Base-by-base conservation (phyloP, 1,140 invertebrate genomes). In the Ips typographus region DNA sequence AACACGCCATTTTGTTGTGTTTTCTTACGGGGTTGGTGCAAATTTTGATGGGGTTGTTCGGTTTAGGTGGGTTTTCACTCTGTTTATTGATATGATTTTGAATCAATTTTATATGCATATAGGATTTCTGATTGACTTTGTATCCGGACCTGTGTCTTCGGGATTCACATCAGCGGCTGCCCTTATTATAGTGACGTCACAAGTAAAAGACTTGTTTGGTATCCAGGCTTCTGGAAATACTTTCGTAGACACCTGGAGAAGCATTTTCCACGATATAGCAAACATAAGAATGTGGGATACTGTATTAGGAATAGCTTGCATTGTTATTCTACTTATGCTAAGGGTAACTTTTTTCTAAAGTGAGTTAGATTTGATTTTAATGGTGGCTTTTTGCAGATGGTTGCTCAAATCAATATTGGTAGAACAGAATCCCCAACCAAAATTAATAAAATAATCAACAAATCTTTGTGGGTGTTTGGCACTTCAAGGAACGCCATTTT, bases 81-180 rank as follows among this genome's bases (percentile, higher is more conserved):
- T n/a, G 38, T 40, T 2, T 22, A 49, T 38, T 56, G 53, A 38
- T n/a, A 66, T 40, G 42, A 61, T 68, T 59, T 78, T 49, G 1
- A 49, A 49, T 49, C 22, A 49, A 49, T 49, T 80, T 38, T 79
- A 22, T 22, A 22, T 22, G 22, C 22, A 0, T 22, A 22, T 22
- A 92, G 94, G 95, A 53, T 96, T 97, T 78, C 83, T 98, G 41
- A 92, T 97, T 58, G 93, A 96, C 81, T 98, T 96, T 80, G 94
- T 98, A 1, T 96, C 94, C 0, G 91, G 92, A 2, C 94, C 95
- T 0, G 95, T 97, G 0, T 94, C 94, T 7, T 94, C 91, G 6
- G 94, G 94, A 8, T 98, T 97, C 78, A 96, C 94, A 0, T 94
- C 93, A 1, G 94, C 95, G 1, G 94, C 95, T 6, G 94, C 95